phyloP scores from a whole-genome alignment of 2,888 invertebrate species.

The Dynastes maya region DNA sequence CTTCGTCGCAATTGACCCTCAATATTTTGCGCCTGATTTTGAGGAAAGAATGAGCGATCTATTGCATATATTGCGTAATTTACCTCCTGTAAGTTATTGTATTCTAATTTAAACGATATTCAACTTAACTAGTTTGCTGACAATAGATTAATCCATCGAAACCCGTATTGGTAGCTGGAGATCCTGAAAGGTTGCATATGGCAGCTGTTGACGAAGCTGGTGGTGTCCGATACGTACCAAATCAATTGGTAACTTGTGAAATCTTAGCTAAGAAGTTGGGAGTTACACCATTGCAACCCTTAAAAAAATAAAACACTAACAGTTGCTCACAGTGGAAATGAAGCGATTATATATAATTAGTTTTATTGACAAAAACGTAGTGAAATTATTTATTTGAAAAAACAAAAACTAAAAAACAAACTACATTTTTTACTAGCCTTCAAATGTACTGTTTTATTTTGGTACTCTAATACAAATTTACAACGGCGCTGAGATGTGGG shows the following conservation, averaged over 20 bases:
- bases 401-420: too few relatives aligned
- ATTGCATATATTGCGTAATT: slow-evolving; percentile 77
- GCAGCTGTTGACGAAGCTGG: slow-evolving; percentile 79
- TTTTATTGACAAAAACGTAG: too few relatives aligned
- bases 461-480: too few relatives aligned
- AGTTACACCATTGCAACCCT: slow-evolving; percentile 65
- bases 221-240: slow-evolving; percentile 83
- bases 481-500: too few relatives aligned
- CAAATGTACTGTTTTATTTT: too few relatives aligned
- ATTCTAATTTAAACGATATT: slow-evolving; percentile 31
- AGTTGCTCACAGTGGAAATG: too few relatives aligned
- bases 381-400: too few relatives aligned
- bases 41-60: slow-evolving; percentile 82
- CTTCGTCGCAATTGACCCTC: slow-evolving; percentile 90
- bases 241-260: slow-evolving; percentile 81
- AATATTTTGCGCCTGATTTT: slow-evolving; percentile 86
- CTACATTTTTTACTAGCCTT: too few relatives aligned
- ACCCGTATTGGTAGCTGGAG: slow-evolving; percentile 88
- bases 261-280: slow-evolving; percentile 75
- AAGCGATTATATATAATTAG: too few relatives aligned
- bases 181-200: slow-evolving; percentile 84
- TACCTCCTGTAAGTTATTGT: slow-evolving; percentile 75
- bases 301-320: too few relatives aligned
- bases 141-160: slow-evolving; percentile 70
- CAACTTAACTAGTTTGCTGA: not conserved